These are phyloP conservation scores for Drosophila guanche DNA, from an alignment of 1,140 invertebrate species.

Conservation along the genomic window DNA sequence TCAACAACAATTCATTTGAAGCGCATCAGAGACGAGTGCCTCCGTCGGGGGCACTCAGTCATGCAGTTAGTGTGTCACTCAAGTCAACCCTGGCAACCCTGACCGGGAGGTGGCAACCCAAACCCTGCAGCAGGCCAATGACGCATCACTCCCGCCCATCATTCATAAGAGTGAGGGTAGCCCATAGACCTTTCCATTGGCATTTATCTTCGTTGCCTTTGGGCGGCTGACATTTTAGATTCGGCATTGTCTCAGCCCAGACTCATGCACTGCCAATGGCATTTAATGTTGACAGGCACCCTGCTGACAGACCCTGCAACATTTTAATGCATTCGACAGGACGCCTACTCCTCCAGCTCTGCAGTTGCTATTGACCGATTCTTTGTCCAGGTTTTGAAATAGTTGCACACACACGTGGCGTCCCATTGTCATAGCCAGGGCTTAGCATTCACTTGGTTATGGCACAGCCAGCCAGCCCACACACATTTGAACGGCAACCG, in stretches of 20 bases:
- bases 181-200: slow-evolving; percentile 25
- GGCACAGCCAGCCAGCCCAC: neutral
- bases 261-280: slow-evolving; percentile 14
- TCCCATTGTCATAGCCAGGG: neutral
- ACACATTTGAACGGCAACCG: no score
- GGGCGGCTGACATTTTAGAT: neutral
- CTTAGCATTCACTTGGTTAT: slow-evolving; percentile 6
- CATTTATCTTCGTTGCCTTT: slow-evolving; percentile 70
- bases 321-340: slow-evolving; percentile 28
- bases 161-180: slow-evolving; percentile 46
- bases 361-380: slow-evolving; percentile 25
- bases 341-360: neutral
- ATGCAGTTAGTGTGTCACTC: slow-evolving; percentile 71
- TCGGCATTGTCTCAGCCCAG: slow-evolving; percentile 20
- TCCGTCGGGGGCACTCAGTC: slow-evolving; percentile 53
- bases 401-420: slow-evolving; percentile 9
- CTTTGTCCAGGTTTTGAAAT: slow-evolving; percentile 4
- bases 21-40: slow-evolving; percentile 19
- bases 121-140: neutral
- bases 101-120: slow-evolving; percentile 1
- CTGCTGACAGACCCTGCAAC: neutral
- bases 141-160: slow-evolving; percentile 40
- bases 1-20: slow-evolving; percentile 77
- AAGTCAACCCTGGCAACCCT: slow-evolving; percentile 25
- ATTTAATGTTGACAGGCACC: neutral